Percentiles rank a stretch among this genome's conserved stretches.
Evolutionary conservation across 2,888 invertebrate genomes (phyloP).

Genomic region (Pandemis corylana): DNA sequence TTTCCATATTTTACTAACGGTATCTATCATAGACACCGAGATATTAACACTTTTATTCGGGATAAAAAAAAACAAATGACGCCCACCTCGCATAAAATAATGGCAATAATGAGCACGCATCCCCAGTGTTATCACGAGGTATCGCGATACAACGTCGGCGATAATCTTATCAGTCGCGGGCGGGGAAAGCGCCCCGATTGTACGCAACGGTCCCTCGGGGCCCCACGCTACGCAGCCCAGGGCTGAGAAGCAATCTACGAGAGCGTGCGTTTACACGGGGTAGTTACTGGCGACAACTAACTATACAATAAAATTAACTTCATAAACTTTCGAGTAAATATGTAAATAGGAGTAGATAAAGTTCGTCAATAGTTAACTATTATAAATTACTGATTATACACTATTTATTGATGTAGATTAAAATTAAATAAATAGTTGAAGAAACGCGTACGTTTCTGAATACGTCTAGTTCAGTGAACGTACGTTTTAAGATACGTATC

Average conservation of each 20-base stretch:
- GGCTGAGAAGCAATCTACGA: constrained; percentile 58
- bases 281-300: constrained; percentile 12
- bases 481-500: neutral
- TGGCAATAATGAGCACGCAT: constrained; percentile 7
- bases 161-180: constrained; percentile 20
- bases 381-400: too few relatives aligned
- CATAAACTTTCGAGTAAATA: neutral
- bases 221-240: constrained; percentile 44
- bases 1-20: too few relatives aligned
- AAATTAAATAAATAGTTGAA: too few relatives aligned
- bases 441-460: neutral
- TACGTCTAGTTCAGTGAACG: neutral
- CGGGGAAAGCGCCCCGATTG: constrained; percentile 25
- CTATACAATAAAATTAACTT: neutral
- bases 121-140: constrained; percentile 1
- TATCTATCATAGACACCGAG: too few relatives aligned
- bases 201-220: constrained; percentile 47
- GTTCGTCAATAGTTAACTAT: neutral
- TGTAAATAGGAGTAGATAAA: neutral
- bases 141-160: constrained; percentile 9
- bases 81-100: neutral
- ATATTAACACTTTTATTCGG: neutral
- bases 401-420: too few relatives aligned
- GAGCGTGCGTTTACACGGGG: constrained; percentile 50
- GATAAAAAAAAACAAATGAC: neutral